Base-by-base conservation (phyloP, 2,888 invertebrate genomes). In the Drosophila lutescens region DNA sequence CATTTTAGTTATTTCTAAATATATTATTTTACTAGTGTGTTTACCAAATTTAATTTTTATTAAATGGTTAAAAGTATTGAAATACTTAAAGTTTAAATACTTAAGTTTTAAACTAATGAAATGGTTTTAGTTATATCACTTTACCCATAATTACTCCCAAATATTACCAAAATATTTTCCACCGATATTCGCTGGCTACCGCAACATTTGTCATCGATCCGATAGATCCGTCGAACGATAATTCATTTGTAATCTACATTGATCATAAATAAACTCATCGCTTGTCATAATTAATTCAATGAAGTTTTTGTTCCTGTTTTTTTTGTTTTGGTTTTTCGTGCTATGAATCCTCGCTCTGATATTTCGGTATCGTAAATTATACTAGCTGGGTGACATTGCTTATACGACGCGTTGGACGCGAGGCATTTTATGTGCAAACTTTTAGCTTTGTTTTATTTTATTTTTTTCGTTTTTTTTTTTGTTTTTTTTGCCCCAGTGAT, bases 251-350 rank as follows among this genome's bases (percentile, higher is more conserved):
- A 73, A 75, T 86, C 75, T 65, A 56, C 74, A 76, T 53, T 66
- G 76, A 84, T 76, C 80, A 62, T 86, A 87, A 86, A 87, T 87
- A 70, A 71, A 77, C 80, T 69, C 82, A 87, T 87, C 77, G 80
- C 78, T 76, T 87, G 87, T 85, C 85, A 87, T 85, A 85, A 87
- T 87, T 88, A 86, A 87, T 85, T 89, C 82, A 82, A 89, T 89
- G 63, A 70, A 71, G 30, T 72, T 54, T 20, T 57, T 51, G 53
- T 26, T 53, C 46, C 6, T 30, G 34, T 20, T 34, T 26, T 7
- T n/a, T 30, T 32, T 34, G n/a, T 4, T 17, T 26, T 26, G 26
- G 17, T 17, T 41, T 8, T 41, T 34, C 6, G 17, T 30, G 15
- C 17, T 12, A 13, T 26, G 40, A 32, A 17, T 38, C 10, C 26